phyloP scores from a whole-genome alignment of 1,140 invertebrate genomes.

The Lucilia sericata region DNA sequence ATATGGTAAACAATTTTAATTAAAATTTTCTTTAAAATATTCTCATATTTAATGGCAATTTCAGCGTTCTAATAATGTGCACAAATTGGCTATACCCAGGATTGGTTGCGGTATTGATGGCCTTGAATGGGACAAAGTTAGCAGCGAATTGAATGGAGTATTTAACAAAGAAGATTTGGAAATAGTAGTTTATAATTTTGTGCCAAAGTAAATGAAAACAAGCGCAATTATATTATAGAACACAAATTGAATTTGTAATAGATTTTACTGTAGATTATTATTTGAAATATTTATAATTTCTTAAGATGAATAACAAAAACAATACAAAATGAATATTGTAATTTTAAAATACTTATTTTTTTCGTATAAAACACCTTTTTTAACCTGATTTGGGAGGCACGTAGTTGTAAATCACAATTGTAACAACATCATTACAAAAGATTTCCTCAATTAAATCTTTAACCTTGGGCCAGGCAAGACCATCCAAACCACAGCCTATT shows the following conservation, averaged over 20 bases:
- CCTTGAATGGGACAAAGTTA: constrained; percentile 73
- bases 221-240: too few species aligned
- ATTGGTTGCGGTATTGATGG: constrained; percentile 77
- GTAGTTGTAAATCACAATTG: constrained; percentile 70
- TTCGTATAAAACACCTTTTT: too few species aligned
- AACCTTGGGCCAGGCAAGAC: constrained; percentile 72
- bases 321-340: background rate
- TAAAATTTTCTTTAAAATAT: too few species aligned
- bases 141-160: constrained; percentile 68
- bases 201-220: constrained; percentile 51
- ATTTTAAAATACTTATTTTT: too few species aligned
- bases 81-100: constrained; percentile 72
- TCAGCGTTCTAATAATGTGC: constrained; percentile 66
- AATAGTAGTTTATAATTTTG: constrained; percentile 70
- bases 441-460: constrained; percentile 69
- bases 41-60: background rate
- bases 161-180: constrained; percentile 69
- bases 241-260: too few species aligned
- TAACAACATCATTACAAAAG: constrained; percentile 67
- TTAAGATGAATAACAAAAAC: constrained; percentile 15
- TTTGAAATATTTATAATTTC: background rate
- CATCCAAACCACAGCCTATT: constrained; percentile 76
- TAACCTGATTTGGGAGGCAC: constrained; percentile 36
- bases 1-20: constrained; percentile 57
- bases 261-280: background rate